Base-by-base conservation (phyloP, 2,888 invertebrate genomes). In the Melitaea athalia region DNA sequence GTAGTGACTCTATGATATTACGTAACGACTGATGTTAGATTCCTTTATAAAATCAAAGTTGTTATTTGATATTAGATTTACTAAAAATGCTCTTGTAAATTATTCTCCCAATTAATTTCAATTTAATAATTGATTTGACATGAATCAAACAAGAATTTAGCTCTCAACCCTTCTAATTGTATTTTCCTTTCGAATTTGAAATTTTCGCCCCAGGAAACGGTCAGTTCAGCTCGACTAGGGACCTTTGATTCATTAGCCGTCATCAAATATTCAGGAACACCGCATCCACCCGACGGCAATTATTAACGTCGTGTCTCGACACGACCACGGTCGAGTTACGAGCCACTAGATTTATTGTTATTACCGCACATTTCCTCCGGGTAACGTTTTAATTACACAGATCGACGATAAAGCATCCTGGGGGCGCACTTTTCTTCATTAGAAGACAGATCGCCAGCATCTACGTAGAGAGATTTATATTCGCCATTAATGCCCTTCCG, bases 311-410 rank as follows among this genome's bases (percentile, higher is more conserved):
- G 76, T 77, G 81, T 80, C 81, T 80, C 83, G 79, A 80, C 85
- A 74, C 76, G 76, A 74, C 77, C 73, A 76, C 74, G 76, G 77
- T 76, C 79, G 76, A 79, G 81, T 84, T 81, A 81, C 84, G 81
- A 81, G 77, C 81, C 77, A 78, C 76, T 80, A 88, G 91, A 92
- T 92, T 92, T 92, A 92, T 89, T 86, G 90, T 92, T 91, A 92
- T 92, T 91, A 85, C 92, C 86, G 83, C 85, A 86, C 90, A 89
- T 92, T 92, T 92, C 92, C 92, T 92, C 81, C 84, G 91, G 89
- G 92, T 87, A 91, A 92, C 92, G 91, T 92, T 92, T 92, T 92
- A 92, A 92, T 92, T 92, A 92, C 92, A 89, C 87, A 89, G 92
- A 92, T 92, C 92, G 91, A 76, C 87, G 89, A 92, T 92, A 92